These are phyloP conservation scores for Syngnathus scovelli DNA, from an alignment of 2,113 vertebrate species.

Conservation along the genomic window DNA sequence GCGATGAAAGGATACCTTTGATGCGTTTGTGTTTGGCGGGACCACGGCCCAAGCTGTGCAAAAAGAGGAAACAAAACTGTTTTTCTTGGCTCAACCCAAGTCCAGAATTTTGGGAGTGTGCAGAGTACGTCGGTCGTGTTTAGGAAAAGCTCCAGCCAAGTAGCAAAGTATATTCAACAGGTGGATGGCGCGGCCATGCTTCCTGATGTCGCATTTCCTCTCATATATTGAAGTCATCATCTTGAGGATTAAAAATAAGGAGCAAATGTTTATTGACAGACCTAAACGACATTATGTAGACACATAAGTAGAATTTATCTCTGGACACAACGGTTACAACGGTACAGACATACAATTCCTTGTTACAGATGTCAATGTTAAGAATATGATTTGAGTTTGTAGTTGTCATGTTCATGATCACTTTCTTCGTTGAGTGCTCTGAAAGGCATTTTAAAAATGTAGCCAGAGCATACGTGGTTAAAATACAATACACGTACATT, in stretches of 20 bases:
- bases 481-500: too few relatives aligned
- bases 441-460: too few relatives aligned
- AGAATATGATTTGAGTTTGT: too few relatives aligned
- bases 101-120: constrained; percentile 36
- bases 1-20: constrained; percentile 56
- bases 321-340: too few relatives aligned
- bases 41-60: constrained; percentile 34
- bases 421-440: too few relatives aligned
- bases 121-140: constrained; percentile 28
- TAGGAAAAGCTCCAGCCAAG: constrained; percentile 43
- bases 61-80: constrained; percentile 43
- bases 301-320: too few relatives aligned
- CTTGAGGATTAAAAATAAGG: constrained; percentile 4
- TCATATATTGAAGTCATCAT: constrained; percentile 25
- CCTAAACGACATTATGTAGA: neutral
- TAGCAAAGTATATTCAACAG: constrained; percentile 27
- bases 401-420: too few relatives aligned
- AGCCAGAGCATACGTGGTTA: too few relatives aligned
- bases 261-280: neutral
- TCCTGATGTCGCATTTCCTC: constrained; percentile 56
- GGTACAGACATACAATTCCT: too few relatives aligned
- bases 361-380: too few relatives aligned
- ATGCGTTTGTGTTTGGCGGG: constrained; percentile 50
- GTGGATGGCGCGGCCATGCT: constrained; percentile 17
- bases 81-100: constrained; percentile 34